Evolutionary conservation across 1,140 invertebrate genomes (phyloP).

Genomic region (Lordiphosa clarofinis): DNA sequence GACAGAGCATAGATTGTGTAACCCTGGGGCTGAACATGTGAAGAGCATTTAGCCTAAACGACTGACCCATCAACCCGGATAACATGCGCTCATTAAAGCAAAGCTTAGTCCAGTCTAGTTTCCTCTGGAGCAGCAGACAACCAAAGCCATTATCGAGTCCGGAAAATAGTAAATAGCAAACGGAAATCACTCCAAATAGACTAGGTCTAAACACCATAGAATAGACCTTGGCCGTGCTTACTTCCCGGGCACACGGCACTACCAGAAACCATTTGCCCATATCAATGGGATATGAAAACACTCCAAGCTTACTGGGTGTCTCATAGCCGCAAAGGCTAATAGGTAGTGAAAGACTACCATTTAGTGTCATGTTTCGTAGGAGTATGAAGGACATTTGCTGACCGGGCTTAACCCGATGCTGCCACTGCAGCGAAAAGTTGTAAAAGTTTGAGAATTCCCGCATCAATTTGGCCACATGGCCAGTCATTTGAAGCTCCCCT

Average conservation of each 20-base stretch:
- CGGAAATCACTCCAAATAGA: slow-evolving; percentile 19
- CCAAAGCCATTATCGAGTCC: slow-evolving; percentile 33
- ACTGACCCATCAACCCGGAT: slow-evolving; percentile 45
- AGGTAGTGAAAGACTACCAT: slow-evolving; percentile 35
- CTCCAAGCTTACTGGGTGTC: not conserved
- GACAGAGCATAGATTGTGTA: slow-evolving; percentile 27
- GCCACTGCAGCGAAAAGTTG: slow-evolving; percentile 42
- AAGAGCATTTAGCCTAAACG: slow-evolving; percentile 17
- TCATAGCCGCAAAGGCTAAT: slow-evolving; percentile 48
- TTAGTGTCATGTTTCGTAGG: slow-evolving; percentile 51
- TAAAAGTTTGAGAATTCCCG: slow-evolving; percentile 26
- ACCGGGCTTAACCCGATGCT: slow-evolving; percentile 4
- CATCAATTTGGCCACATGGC: slow-evolving; percentile 32
- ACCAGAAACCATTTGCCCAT: slow-evolving; percentile 33
- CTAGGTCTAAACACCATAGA: slow-evolving; percentile 5
- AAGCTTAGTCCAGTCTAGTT: slow-evolving; percentile 32
- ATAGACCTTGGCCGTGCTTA: slow-evolving; percentile 42
- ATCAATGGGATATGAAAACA: slow-evolving; percentile 27
- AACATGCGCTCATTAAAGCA: slow-evolving; percentile 48
- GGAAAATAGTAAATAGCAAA: slow-evolving; percentile 34
- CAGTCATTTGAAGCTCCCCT: slow-evolving; percentile 6
- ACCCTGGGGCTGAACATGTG: slow-evolving; percentile 24
- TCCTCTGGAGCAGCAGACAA: slow-evolving; percentile 16
- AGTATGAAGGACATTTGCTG: slow-evolving; percentile 25
- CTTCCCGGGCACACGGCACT: slow-evolving; percentile 42